Evolutionary conservation across 2,113 vertebrate species (phyloP), one percentile per base, ranked within the genome.

Genomic region (Otus sunia): DNA sequence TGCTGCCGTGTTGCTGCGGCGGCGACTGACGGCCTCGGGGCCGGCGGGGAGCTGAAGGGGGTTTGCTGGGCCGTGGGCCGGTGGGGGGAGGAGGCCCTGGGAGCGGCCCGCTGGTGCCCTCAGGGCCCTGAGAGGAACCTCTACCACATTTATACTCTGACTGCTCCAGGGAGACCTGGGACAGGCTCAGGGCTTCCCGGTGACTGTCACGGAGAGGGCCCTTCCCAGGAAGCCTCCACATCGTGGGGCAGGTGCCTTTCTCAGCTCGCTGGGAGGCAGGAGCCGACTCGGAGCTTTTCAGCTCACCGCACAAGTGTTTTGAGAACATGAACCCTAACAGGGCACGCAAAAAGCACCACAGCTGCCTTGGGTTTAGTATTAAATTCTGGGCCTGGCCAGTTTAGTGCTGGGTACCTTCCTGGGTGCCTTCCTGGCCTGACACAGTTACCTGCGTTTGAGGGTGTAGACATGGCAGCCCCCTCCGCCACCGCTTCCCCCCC

Each of bases 81-180:
- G 15, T 11, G 23, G 2, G 10, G 39, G 16, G 14, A 21, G 15
- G 15, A 21, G 15, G 15, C 34, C 15, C 39, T 5, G 11, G 50
- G 41, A 9, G 8, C 20, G 21, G 12, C 53, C 26, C 2, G 1
- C 36, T 29, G 71, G 12, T 74, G 81, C 10, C 56, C 39, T 29
- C 55, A 0, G 2, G 59, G 19, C 39, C 5, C 32, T 21, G 17
- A 47, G 12, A 37, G 15, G 25, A 64, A 60, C 4, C 16, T 59
- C 16, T 18, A 2, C 29, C 71, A 7, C 0, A 0, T 50, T 21
- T 37, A 11, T 64, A 9, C 29, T 66, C 17, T 26, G 64, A 52
- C 30, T 36, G 55, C 53, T 30, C 27, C 39, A 55, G 47, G 30
- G 62, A 56, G 45, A 47, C n/a, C n/a, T 17, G 9, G n/a, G 45